These are phyloP conservation scores for Lepisosteus osseus DNA, from an alignment of 2,113 vertebrate genomes.

Conservation along the genomic window DNA sequence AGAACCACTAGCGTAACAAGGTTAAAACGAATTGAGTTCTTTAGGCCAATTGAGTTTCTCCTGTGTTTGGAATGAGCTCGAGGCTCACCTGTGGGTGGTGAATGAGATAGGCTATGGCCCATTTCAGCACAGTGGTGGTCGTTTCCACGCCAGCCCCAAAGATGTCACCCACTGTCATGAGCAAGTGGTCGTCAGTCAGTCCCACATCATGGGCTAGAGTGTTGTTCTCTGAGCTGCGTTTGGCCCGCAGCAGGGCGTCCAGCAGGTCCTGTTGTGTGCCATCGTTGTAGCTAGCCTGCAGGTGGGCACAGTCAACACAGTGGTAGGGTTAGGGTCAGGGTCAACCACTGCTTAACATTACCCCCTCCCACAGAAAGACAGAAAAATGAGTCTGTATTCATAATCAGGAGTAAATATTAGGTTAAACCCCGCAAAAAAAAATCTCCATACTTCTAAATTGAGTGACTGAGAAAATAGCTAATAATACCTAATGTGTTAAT, in stretches of 20 bases:
- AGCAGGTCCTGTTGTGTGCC: constrained; percentile 72
- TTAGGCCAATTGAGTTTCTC: too few species aligned
- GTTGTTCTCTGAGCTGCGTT: constrained; percentile 71
- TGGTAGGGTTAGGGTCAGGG: too few species aligned
- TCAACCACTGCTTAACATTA: too few species aligned
- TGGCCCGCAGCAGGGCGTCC: constrained; percentile 78
- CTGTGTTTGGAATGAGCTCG: too few species aligned
- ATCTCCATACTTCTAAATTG: not conserved
- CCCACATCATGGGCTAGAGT: constrained; percentile 37
- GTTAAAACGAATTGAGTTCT: too few species aligned
- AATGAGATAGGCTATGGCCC: constrained; percentile 81
- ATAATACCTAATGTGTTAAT: too few species aligned
- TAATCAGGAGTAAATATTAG: too few species aligned
- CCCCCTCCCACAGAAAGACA: too few species aligned
- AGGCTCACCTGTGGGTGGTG: constrained; percentile 79
- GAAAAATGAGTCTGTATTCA: too few species aligned
- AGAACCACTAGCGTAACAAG: too few species aligned
- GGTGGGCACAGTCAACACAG: constrained; percentile 21
- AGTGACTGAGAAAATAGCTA: not conserved
- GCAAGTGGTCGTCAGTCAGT: constrained; percentile 79
- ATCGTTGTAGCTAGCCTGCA: constrained; percentile 75
- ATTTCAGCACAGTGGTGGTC: constrained; percentile 80
- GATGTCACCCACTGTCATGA: constrained; percentile 87
- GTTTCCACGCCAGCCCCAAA: constrained; percentile 94
- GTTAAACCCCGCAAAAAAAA: too few species aligned